Base-by-base conservation (phyloP, 2,113 vertebrate genomes). In the Vulpes ferrilata region DNA sequence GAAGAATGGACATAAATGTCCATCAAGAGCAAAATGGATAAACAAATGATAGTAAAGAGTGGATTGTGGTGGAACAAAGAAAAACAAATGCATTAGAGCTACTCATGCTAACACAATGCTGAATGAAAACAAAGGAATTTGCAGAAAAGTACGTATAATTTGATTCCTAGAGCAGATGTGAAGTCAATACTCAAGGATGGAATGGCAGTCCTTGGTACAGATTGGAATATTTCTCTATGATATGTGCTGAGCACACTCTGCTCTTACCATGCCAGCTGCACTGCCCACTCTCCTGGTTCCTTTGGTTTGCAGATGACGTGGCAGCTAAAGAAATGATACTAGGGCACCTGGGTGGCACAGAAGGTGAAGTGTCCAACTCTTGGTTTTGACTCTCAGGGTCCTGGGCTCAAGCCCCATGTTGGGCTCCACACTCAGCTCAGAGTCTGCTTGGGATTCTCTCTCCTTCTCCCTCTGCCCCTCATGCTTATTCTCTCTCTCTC, bases 151-250 rank as follows among this genome's bases (percentile, higher is more conserved):
- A 8, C 23, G 10, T 2, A 23, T 15, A 7, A 11, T 11, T 71
- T 51, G 27, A n/a, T 20, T 51, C 38, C 79, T 73, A 17, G 38
- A 38, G 86, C 59, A 2, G 1, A 17, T 3, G 8, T 8, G 10
- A 81, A 30, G 79, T 25, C 3, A 16, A 1, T 1, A 10, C 1
- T 2, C 0, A 7, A 19, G 19, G 59, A 32, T 1, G 11, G 9
- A 59, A 51, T 9, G 73, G n/a, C 17, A 2, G 6, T 3, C 38
- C 7, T 1, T 22, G 13, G 2, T 23, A 13, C 5, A 11, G 1
- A 19, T 12, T 38, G 79, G 30, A 23, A 1, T 12, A 3, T 4
- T 10, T 43, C 79, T 48, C 59, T n/a, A 0, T 16, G 19, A 6
- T 23, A 0, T 15, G n/a, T 32, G 64, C 85, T 23, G 30, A 53